Conservation (phyloP, 1,140 invertebrate genomes). For the Epicauta chinensis region DNA sequence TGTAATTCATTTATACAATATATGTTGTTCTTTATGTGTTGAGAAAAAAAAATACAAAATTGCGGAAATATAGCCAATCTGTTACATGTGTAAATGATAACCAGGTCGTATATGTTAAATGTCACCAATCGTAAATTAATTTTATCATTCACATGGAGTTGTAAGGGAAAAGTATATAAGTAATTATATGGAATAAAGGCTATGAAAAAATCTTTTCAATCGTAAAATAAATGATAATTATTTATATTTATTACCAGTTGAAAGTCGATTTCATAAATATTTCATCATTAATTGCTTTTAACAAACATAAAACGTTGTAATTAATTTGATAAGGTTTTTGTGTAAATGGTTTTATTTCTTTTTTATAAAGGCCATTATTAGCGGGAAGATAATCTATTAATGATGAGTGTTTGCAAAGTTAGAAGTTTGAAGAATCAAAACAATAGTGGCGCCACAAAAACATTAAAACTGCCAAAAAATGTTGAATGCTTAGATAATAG, state of each 20-base stretch:
- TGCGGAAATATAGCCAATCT: slow-evolving; percentile 29
- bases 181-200: slow-evolving; percentile 21
- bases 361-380: too few relatives aligned
- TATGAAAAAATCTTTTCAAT: slow-evolving; percentile 20
- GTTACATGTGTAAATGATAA: slow-evolving; percentile 26
- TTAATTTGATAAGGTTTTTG: slow-evolving; percentile 15
- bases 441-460: slow-evolving; percentile 22
- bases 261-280: slow-evolving; percentile 18
- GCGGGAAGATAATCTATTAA: too few relatives aligned
- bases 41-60: slow-evolving; percentile 6
- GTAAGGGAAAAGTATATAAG: slow-evolving; percentile 23
- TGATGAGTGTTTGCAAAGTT: too few relatives aligned
- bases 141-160: slow-evolving; percentile 26
- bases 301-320: slow-evolving; percentile 13
- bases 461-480: slow-evolving; percentile 31
- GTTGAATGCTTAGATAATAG: slow-evolving; percentile 28
- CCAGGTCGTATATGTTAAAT: slow-evolving; percentile 24
- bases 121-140: slow-evolving; percentile 28
- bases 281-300: slow-evolving; percentile 17
- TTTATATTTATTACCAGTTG: slow-evolving; percentile 19
- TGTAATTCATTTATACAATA: too few relatives aligned
- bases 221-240: slow-evolving; percentile 22
- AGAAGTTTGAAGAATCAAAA: not conserved
- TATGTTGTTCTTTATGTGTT: too few relatives aligned
- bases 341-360: not conserved